Percentiles rank a stretch among this genome's conserved stretches.
Evolutionary conservation across 2,888 invertebrate species (phyloP).

Genomic region (Parnassius glacialis): DNA sequence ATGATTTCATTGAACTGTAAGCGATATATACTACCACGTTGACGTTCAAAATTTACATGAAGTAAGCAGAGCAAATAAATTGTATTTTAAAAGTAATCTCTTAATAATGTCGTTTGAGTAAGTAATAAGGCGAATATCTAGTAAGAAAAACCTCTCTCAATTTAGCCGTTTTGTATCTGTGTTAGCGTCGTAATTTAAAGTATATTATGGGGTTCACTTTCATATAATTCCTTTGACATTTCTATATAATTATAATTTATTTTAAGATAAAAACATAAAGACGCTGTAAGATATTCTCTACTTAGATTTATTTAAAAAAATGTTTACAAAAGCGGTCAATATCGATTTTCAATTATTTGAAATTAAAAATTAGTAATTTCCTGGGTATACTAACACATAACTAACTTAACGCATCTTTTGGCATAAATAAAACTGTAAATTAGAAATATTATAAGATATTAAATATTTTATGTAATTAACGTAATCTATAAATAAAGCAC

Average conservation of each 20-base stretch:
- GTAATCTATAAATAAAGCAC: too few relatives aligned
- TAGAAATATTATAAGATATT: too few relatives aligned
- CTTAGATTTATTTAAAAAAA: neutral
- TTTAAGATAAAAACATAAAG: slow-evolving; percentile 1
- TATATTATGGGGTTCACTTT: slow-evolving; percentile 45
- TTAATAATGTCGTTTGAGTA: too few relatives aligned
- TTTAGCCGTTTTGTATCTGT: slow-evolving; percentile 61
- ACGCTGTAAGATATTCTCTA: neutral
- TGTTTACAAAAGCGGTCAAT: neutral
- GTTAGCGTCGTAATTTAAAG: slow-evolving; percentile 54
- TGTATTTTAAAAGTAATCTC: too few relatives aligned
- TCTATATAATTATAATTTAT: slow-evolving; percentile 27
- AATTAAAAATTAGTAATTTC: too few relatives aligned
- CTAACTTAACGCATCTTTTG: too few relatives aligned
- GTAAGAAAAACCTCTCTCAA: slow-evolving; percentile 47
- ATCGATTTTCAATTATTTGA: neutral
- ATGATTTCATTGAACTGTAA: slow-evolving; percentile 42
- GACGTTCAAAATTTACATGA: slow-evolving; percentile 25
- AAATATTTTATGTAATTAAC: too few relatives aligned
- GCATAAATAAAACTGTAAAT: too few relatives aligned
- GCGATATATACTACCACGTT: slow-evolving; percentile 24
- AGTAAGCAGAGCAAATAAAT: neutral
- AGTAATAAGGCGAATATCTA: neutral
- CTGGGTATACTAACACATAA: too few relatives aligned
- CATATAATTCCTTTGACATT: slow-evolving; percentile 42